These are phyloP conservation scores for Polydrusus tereticollis DNA, from an alignment of 2,888 invertebrate species.

Conservation along the genomic window DNA sequence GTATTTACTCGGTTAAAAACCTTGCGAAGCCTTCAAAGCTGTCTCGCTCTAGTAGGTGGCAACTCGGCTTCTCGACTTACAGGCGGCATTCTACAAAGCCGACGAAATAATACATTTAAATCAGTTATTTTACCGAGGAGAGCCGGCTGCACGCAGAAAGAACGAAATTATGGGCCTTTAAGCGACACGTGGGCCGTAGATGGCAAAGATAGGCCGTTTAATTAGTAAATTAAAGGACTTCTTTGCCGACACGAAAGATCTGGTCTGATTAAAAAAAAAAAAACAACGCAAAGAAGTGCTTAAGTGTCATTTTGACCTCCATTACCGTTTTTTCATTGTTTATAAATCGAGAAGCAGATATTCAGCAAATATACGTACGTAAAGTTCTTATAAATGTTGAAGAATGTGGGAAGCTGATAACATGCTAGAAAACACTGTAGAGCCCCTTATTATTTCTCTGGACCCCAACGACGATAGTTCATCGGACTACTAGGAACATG, in stretches of 20 bases:
- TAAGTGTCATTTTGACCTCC: not conserved
- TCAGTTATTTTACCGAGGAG: constrained; percentile 23
- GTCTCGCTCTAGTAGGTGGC: constrained; percentile 16
- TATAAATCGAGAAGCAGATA: not conserved
- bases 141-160: constrained; percentile 13
- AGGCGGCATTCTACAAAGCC: constrained; percentile 14
- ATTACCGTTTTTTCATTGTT: not conserved
- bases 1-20: not conserved
- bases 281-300: not conserved
- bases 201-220: constrained; percentile 26
- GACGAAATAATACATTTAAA: constrained; percentile 16
- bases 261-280: constrained; percentile 8
- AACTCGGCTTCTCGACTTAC: constrained; percentile 7
- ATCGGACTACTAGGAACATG: no score
- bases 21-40: constrained; percentile 8
- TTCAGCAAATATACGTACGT: no score
- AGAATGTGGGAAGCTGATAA: no score
- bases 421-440: no score
- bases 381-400: no score
- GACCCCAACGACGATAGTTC: no score
- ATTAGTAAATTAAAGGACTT: constrained; percentile 27
- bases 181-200: constrained; percentile 26
- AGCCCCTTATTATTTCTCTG: no score
- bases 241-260: constrained; percentile 18
- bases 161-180: constrained; percentile 19